Conservation (phyloP, 2,113 vertebrate genomes). For the Tursiops truncatus region DNA sequence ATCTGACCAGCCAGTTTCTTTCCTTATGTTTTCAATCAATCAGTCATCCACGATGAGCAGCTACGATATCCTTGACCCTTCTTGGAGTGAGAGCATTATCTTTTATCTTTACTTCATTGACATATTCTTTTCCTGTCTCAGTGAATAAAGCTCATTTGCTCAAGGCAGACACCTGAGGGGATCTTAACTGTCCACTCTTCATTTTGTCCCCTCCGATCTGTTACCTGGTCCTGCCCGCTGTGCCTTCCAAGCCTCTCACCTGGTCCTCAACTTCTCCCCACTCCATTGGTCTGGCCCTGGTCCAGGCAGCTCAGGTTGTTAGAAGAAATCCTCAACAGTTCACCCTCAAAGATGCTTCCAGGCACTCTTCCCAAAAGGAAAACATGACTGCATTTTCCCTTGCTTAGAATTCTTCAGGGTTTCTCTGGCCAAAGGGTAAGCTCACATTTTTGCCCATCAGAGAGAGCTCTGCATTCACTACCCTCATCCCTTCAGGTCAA, state of each 20-base stretch:
- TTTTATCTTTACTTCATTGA: not conserved
- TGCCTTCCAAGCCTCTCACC: not conserved
- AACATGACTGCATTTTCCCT: not conserved
- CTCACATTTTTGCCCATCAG: not conserved
- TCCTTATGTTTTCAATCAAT: not conserved
- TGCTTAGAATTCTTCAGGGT: not conserved
- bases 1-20: not conserved
- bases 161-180: not conserved
- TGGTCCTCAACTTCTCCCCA: not conserved
- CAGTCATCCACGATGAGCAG: not conserved
- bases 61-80: not conserved
- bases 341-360: not conserved
- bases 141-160: not conserved
- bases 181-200: not conserved
- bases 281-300: not conserved
- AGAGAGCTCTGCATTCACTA: not conserved
- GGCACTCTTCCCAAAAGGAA: not conserved
- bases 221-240: accelerated
- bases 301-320: not conserved
- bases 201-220: not conserved
- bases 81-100: not conserved
- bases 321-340: not conserved
- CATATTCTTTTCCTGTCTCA: not conserved
- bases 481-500: not conserved
- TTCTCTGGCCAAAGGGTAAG: not conserved